phyloP scores from a whole-genome alignment of 2,797 vertebrate species.

The Sebastes oblongus region DNA sequence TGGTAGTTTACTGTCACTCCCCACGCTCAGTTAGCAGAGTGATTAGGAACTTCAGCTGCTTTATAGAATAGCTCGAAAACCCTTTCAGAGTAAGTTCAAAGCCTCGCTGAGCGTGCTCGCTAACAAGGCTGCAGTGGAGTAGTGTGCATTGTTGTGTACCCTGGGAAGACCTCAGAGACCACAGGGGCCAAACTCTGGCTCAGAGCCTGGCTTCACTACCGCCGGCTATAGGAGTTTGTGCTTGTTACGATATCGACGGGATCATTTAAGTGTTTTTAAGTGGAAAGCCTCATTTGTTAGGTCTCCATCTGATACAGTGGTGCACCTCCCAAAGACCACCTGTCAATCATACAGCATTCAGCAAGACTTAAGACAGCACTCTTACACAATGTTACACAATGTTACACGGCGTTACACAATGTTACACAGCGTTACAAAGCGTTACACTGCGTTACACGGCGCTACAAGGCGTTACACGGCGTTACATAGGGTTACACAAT shows the following conservation, averaged over 20 bases:
- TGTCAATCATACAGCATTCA: not conserved
- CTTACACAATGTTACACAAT: too few species aligned
- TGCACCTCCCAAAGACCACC: not conserved
- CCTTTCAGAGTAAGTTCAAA: slow-evolving; percentile 39
- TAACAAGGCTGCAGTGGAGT: slow-evolving; percentile 45
- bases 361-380: not conserved
- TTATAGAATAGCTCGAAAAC: slow-evolving; percentile 25
- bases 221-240: too few species aligned
- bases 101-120: slow-evolving; percentile 22
- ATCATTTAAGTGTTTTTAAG: not conserved
- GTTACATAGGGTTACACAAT: too few species aligned
- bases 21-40: slow-evolving; percentile 16
- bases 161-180: slow-evolving; percentile 34
- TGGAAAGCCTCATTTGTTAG: not conserved
- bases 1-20: not conserved
- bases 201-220: slow-evolving; percentile 2
- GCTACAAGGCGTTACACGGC: too few species aligned
- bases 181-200: slow-evolving; percentile 22
- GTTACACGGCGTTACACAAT: too few species aligned
- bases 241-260: not conserved
- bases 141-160: slow-evolving; percentile 14
- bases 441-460: too few species aligned
- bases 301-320: not conserved
- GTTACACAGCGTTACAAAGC: too few species aligned
- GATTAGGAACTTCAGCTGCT: slow-evolving; percentile 55